Conservation (phyloP, 2,888 invertebrate genomes). For the Drosophila dives region DNA sequence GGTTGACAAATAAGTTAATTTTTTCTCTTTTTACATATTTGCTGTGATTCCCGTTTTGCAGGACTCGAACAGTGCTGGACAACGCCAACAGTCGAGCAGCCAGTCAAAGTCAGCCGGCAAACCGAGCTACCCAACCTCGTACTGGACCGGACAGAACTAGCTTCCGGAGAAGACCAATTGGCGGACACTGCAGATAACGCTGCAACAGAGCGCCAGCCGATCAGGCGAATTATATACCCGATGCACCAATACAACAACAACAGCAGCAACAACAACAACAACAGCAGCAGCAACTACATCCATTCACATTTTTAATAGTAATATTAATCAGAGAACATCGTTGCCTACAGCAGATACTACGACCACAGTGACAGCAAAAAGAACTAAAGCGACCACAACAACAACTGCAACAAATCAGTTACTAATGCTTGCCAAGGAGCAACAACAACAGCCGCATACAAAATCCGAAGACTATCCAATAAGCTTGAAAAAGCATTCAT, state of each 20-base stretch:
- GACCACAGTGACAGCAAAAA: conserved; percentile 19
- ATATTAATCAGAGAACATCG: conserved; percentile 35
- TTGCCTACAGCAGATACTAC: conserved; percentile 46
- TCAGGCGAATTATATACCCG: conserved; percentile 65
- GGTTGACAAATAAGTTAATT: neutral
- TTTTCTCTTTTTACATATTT: neutral
- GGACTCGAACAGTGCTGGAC: conserved; percentile 85
- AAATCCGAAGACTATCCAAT: conserved; percentile 21
- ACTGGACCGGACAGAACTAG: conserved; percentile 85
- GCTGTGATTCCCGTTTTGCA: conserved; percentile 57
- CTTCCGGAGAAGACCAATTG: conserved; percentile 76
- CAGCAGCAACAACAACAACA: conserved; percentile 15
- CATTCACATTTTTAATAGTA: conserved; percentile 62
- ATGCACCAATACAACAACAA: conserved; percentile 40
- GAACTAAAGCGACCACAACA: conserved; percentile 22
- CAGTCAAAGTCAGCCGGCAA: conserved; percentile 85
- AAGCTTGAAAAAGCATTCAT: conserved; percentile 48
- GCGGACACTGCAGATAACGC: conserved; percentile 67
- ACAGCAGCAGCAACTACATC: conserved; percentile 47
- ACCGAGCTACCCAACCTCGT: conserved; percentile 85
- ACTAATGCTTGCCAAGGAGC: conserved; percentile 69
- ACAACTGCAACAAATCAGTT: conserved; percentile 56
- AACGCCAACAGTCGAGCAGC: conserved; percentile 85
- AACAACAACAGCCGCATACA: conserved; percentile 21
- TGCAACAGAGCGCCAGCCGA: conserved; percentile 43